Conservation (phyloP, 2,888 invertebrate genomes). For the Agelastica alni region DNA sequence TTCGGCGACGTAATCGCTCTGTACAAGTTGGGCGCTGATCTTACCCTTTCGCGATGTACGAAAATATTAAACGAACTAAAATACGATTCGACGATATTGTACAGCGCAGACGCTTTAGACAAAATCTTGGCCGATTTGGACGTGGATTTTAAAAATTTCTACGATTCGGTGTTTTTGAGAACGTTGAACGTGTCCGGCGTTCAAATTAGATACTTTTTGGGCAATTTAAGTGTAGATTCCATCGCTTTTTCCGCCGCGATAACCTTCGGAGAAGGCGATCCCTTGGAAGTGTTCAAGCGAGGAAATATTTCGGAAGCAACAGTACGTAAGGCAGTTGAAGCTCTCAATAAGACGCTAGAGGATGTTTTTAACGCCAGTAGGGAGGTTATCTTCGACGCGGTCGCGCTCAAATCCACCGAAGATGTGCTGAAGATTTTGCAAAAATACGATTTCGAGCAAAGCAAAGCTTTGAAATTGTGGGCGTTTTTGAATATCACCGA, state of each 20-base stretch:
- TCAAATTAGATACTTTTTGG: constrained; percentile 19
- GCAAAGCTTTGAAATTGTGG: constrained; percentile 19
- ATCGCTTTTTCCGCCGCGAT: constrained; percentile 22
- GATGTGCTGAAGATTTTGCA: constrained; percentile 1
- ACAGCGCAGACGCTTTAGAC: constrained; percentile 18
- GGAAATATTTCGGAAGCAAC: constrained; percentile 16
- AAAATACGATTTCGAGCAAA: constrained; percentile 13
- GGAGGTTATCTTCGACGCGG: constrained; percentile 8
- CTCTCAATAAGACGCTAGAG: constrained; percentile 7
- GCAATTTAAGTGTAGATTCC: constrained; percentile 10
- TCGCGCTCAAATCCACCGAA: not conserved
- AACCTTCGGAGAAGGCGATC: constrained; percentile 21
- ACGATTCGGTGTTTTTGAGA: constrained; percentile 9
- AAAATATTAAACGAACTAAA: constrained; percentile 14
- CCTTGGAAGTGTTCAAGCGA: constrained; percentile 20
- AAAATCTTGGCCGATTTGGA: constrained; percentile 9
- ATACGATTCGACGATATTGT: constrained; percentile 10
- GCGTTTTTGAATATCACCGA: constrained; percentile 10
- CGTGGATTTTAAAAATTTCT: constrained; percentile 17
- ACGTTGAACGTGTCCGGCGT: constrained; percentile 17
- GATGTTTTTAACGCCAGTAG: constrained; percentile 18
- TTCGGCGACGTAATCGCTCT: constrained; percentile 19
- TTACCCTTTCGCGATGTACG: constrained; percentile 11
- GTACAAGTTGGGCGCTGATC: constrained; percentile 13
- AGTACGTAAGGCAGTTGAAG: constrained; percentile 10